A percentile compares a stretch with the other conserved stretches of the same genome.
phyloP scores from a whole-genome alignment of 2,888 invertebrate species.

The Nasonovia ribisnigri region DNA sequence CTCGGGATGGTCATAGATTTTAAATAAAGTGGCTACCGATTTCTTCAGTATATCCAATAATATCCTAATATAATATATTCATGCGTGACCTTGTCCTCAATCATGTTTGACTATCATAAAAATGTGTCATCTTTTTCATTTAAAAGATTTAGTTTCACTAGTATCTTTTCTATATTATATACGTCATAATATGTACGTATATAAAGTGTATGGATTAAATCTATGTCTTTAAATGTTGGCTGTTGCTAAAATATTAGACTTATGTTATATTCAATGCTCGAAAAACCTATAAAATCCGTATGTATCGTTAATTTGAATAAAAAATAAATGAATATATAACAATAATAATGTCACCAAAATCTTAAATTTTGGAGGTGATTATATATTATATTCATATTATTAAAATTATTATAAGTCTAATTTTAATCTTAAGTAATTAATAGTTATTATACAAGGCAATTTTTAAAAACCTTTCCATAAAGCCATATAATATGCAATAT shows the following conservation, averaged over 20 bases:
- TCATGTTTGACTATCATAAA: neutral
- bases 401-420: neutral
- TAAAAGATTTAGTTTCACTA: neutral
- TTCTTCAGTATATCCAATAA: neutral
- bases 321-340: neutral
- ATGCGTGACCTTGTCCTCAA: neutral
- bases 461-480: neutral
- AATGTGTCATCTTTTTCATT: neutral
- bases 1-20: neutral
- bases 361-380: neutral
- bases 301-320: neutral
- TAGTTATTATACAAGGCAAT: neutral
- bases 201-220: neutral
- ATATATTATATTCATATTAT: no score
- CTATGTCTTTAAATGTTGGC: neutral
- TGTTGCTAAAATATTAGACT: no score
- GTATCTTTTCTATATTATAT: neutral
- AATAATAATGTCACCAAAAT: neutral
- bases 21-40: neutral
- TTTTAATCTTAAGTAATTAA: neutral
- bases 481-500: accelerated
- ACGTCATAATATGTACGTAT: neutral
- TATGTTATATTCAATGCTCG: neutral
- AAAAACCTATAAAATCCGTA: neutral
- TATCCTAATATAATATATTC: neutral